These are phyloP conservation scores for Labeo catla DNA, from an alignment of 2,113 vertebrate genomes.

Conservation along the genomic window DNA sequence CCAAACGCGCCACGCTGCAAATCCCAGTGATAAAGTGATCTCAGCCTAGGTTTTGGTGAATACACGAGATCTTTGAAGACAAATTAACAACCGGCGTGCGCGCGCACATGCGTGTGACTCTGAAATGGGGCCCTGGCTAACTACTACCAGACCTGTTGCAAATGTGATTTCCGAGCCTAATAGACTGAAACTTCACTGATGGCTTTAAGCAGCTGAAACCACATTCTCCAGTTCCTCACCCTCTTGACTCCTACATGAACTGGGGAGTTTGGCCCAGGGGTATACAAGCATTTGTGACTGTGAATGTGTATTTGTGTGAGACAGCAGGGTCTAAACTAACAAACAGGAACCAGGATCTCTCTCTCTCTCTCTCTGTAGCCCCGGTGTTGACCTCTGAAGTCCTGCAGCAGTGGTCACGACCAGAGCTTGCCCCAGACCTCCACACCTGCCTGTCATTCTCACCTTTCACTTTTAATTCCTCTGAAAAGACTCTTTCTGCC, in stretches of 20 bases:
- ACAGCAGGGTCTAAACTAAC: slow-evolving; percentile 38
- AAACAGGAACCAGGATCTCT: slow-evolving; percentile 44
- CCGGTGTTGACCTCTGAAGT: slow-evolving; percentile 38
- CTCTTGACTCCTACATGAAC: slow-evolving; percentile 44
- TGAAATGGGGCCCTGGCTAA: slow-evolving; percentile 14
- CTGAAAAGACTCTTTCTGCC: neutral
- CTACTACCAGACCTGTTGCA: slow-evolving; percentile 35
- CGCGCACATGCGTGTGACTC: neutral
- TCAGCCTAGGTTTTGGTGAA: slow-evolving; percentile 28
- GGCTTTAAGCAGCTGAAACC: slow-evolving; percentile 25
- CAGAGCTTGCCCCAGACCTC: slow-evolving; percentile 16
- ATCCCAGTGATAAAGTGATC: slow-evolving; percentile 75
- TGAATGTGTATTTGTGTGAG: slow-evolving; percentile 61
- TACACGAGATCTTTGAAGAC: slow-evolving; percentile 14
- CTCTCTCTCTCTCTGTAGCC: neutral
- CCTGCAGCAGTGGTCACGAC: slow-evolving; percentile 32
- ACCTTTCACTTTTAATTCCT: slow-evolving; percentile 48
- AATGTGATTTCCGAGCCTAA: slow-evolving; percentile 50
- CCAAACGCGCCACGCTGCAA: slow-evolving; percentile 69
- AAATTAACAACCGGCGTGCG: slow-evolving; percentile 3
- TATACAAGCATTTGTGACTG: slow-evolving; percentile 58
- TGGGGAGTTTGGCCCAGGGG: slow-evolving; percentile 20
- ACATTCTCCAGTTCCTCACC: slow-evolving; percentile 37
- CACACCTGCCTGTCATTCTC: slow-evolving; percentile 44
- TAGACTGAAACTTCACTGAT: slow-evolving; percentile 38